These are phyloP conservation scores for Gordius sp. DNA, from an alignment of 2,888 invertebrate genomes.

Conservation along the genomic window DNA sequence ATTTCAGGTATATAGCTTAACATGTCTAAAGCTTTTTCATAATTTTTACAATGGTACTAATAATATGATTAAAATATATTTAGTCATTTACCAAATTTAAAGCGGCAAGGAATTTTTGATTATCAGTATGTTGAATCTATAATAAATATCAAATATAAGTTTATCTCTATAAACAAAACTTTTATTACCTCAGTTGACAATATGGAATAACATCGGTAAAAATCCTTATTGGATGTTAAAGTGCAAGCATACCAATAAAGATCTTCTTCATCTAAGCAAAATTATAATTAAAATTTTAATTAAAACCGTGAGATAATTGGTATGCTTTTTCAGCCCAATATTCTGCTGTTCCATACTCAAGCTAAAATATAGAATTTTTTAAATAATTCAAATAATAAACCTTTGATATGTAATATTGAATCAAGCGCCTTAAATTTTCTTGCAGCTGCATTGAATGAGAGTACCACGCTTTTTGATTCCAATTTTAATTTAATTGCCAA, in stretches of 20 bases:
- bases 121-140: too few relatives aligned
- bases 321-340: neutral
- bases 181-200: neutral
- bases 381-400: too few relatives aligned
- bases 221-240: neutral
- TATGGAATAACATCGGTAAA: neutral
- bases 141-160: neutral
- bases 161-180: neutral
- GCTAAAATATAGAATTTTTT: too few relatives aligned
- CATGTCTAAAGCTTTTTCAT: slow-evolving; percentile 8
- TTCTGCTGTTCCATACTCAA: too few relatives aligned
- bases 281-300: neutral
- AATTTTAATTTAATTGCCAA: too few relatives aligned
- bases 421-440: too few relatives aligned
- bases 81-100: neutral
- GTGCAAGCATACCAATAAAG: slow-evolving; percentile 4
- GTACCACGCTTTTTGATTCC: too few relatives aligned
- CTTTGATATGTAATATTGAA: too few relatives aligned
- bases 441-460: too few relatives aligned
- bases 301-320: neutral
- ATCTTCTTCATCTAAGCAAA: neutral
- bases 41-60: neutral
- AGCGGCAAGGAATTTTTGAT: too few relatives aligned
- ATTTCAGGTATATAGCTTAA: neutral
- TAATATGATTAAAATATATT: neutral